Percentiles rank a stretch among this genome's conserved stretches.
phyloP scores from a whole-genome alignment of 2,113 vertebrate species.

The Pseudorasbora parva region DNA sequence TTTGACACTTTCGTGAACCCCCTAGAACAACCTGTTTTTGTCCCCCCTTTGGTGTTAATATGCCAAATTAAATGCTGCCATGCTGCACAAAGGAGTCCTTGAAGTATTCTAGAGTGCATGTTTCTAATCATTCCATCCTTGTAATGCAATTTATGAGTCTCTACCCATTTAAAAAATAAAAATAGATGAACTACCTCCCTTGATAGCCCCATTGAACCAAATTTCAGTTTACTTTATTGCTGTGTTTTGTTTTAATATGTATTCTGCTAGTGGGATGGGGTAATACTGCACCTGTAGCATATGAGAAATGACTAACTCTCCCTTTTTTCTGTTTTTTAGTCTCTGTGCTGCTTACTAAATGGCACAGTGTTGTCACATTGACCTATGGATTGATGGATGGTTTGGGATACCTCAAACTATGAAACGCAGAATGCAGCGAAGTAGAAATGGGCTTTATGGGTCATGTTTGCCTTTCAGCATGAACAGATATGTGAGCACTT shows the following conservation, averaged over 20 bases:
- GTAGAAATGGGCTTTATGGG: conserved; percentile 49
- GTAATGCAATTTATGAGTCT: conserved; percentile 23
- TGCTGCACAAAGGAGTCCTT: conserved; percentile 68
- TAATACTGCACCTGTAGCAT: conserved; percentile 24
- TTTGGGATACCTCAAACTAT: conserved; percentile 46
- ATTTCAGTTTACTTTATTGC: conserved; percentile 33
- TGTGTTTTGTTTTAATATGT: conserved; percentile 30
- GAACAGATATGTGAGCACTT: conserved; percentile 52
- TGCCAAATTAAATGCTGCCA: conserved; percentile 71
- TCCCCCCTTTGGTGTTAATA: conserved; percentile 35
- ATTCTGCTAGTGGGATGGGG: conserved; percentile 1
- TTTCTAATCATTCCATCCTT: conserved; percentile 22
- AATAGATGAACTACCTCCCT: conserved; percentile 15
- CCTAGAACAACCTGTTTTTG: not conserved
- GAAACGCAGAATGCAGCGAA: conserved; percentile 33
- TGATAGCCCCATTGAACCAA: conserved; percentile 14
- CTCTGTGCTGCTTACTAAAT: conserved; percentile 57
- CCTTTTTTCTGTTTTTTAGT: conserved; percentile 27
- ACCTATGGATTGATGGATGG: conserved; percentile 67
- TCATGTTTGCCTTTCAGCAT: conserved; percentile 53
- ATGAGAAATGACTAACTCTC: conserved; percentile 37
- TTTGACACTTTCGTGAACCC: not conserved
- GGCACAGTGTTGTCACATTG: conserved; percentile 62
- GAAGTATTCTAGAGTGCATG: conserved; percentile 63
- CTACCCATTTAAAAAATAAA: conserved; percentile 9